phyloP scores from a whole-genome alignment of 37 sponge, comb jelly and placozoan species.

The Beroe ovata region DNA sequence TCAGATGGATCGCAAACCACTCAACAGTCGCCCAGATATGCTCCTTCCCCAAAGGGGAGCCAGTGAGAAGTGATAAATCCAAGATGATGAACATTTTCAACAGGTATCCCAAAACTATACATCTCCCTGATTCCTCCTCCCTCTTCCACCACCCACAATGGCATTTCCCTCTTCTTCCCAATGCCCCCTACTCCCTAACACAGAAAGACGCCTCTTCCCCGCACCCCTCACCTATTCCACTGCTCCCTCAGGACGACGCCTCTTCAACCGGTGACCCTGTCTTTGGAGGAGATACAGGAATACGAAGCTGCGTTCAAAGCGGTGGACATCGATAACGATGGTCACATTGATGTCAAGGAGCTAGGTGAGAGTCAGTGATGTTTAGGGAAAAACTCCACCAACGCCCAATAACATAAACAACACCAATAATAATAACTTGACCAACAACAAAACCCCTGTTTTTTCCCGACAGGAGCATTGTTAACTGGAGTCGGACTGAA shows the following conservation, averaged over 20 bases:
- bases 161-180: no score
- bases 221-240: no score
- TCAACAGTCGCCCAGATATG: not conserved
- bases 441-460: no score
- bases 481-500: slow-evolving; percentile 41
- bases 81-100: slow-evolving; percentile 25
- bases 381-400: no score
- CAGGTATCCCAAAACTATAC: no score
- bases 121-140: no score
- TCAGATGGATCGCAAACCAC: not conserved
- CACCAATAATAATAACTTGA: no score
- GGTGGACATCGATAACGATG: slow-evolving; percentile 32
- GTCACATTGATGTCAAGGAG: slow-evolving; percentile 26
- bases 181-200: no score
- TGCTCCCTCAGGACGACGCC: slow-evolving; percentile 38
- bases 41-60: not conserved
- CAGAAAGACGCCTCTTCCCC: no score
- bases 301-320: slow-evolving; percentile 55
- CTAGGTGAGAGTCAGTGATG: no score
- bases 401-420: not conserved
- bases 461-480: slow-evolving; percentile 4
- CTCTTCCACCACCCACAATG: no score
- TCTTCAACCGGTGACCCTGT: slow-evolving; percentile 57
- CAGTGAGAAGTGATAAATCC: not conserved
- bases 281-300: slow-evolving; percentile 45